These are phyloP conservation scores for Zaprionus davidi DNA, from an alignment of 1,140 invertebrate genomes.

Conservation along the genomic window DNA sequence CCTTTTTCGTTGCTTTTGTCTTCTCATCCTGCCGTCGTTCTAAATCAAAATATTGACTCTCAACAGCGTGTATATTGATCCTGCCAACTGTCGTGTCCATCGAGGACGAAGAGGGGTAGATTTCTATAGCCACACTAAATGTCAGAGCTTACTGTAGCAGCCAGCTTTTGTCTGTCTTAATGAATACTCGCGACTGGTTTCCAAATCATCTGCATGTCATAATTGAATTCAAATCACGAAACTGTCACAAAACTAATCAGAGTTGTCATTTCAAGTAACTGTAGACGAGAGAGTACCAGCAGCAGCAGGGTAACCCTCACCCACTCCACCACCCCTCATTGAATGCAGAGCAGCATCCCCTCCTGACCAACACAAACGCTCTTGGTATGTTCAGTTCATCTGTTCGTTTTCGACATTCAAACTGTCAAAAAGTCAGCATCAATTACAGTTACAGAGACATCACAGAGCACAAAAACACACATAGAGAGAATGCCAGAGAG, in stretches of 20 bases:
- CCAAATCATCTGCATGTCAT: conserved; percentile 64
- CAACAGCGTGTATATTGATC: conserved; percentile 71
- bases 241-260: conserved; percentile 81
- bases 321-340: not conserved
- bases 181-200: conserved; percentile 6
- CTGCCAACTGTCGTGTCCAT: conserved; percentile 16
- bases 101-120: not conserved
- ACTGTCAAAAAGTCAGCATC: conserved; percentile 82
- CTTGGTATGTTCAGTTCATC: conserved; percentile 45
- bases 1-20: conserved; percentile 53
- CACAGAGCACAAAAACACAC: conserved; percentile 44
- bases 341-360: not conserved
- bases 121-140: not conserved
- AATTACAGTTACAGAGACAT: conserved; percentile 80
- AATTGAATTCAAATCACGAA: conserved; percentile 80
- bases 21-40: conserved; percentile 41
- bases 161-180: conserved; percentile 27
- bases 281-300: conserved; percentile 21
- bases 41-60: conserved; percentile 79
- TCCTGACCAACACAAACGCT: not conserved
- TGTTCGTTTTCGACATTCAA: conserved; percentile 76
- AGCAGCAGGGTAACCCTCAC: not conserved
- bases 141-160: not conserved
- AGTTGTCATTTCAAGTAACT: conserved; percentile 65
- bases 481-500: conserved; percentile 45